Conservation (phyloP, 2,113 vertebrate genomes). For the Rostratula benghalensis region DNA sequence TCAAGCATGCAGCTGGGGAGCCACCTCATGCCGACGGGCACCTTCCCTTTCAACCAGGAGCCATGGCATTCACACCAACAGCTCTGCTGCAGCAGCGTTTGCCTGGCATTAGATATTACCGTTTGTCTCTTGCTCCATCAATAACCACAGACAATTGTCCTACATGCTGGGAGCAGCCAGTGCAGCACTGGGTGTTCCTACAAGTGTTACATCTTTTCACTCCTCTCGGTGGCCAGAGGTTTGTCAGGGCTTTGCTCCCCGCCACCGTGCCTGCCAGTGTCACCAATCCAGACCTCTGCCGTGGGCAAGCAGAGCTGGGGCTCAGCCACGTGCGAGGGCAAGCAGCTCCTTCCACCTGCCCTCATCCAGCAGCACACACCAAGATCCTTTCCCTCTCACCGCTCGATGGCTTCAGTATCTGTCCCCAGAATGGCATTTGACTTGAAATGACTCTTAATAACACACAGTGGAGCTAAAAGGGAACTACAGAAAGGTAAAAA, state of each 20-base stretch:
- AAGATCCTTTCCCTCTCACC: accelerated
- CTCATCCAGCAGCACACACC: neutral
- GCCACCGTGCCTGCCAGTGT: accelerated
- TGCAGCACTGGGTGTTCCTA: neutral
- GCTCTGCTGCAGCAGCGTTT: neutral
- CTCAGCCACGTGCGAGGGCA: accelerated
- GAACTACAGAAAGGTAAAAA: neutral
- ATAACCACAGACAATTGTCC: neutral
- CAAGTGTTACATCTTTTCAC: neutral
- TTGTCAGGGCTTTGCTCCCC: neutral
- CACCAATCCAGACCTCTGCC: neutral
- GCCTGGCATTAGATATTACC: neutral
- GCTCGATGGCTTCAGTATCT: neutral
- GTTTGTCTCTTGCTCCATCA: neutral
- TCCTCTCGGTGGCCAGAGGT: neutral
- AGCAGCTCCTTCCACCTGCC: neutral
- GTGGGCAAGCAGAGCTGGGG: neutral
- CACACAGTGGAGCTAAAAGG: neutral
- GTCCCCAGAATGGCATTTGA: accelerated
- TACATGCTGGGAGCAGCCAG: accelerated
- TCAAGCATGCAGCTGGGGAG: neutral
- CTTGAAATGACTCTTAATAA: neutral
- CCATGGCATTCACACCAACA: neutral
- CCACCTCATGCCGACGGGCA: neutral
- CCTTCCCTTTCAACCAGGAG: neutral